Conservation (phyloP, 2,797 vertebrate genomes). For the Coreius guichenoti region DNA sequence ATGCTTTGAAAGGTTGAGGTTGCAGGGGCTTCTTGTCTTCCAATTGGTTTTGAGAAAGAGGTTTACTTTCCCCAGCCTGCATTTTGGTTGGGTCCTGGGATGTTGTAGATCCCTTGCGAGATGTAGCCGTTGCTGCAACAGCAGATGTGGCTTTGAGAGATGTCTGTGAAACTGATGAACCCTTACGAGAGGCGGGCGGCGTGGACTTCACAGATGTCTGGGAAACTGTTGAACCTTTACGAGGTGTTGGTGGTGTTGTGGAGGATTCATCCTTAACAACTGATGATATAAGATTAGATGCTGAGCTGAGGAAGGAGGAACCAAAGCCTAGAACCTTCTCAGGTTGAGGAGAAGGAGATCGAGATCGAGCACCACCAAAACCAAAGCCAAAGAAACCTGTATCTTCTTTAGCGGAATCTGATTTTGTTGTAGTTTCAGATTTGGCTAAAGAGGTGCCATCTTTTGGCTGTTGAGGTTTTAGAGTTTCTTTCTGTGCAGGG, state of each 20-base stretch:
- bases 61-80: constrained; percentile 22
- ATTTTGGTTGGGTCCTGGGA: constrained; percentile 24
- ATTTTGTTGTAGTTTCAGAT: constrained; percentile 36
- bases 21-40: constrained; percentile 60
- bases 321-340: constrained; percentile 92
- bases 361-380: constrained; percentile 63
- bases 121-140: not conserved
- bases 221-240: constrained; percentile 59
- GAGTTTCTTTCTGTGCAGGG: constrained; percentile 21
- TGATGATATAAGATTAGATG: constrained; percentile 90
- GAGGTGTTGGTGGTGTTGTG: constrained; percentile 71
- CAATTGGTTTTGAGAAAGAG: constrained; percentile 43
- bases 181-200: constrained; percentile 61
- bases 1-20: constrained; percentile 66
- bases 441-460: constrained; percentile 17
- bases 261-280: constrained; percentile 76
- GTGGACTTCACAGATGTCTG: constrained; percentile 42
- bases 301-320: constrained; percentile 93
- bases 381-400: constrained; percentile 59
- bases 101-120: constrained; percentile 20
- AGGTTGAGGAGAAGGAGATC: constrained; percentile 81
- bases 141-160: constrained; percentile 28
- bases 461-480: constrained; percentile 44
- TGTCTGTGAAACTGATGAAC: constrained; percentile 49
- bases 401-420: constrained; percentile 49